Conservation (phyloP, 2,888 invertebrate genomes). For the Drosophila anceps region DNA sequence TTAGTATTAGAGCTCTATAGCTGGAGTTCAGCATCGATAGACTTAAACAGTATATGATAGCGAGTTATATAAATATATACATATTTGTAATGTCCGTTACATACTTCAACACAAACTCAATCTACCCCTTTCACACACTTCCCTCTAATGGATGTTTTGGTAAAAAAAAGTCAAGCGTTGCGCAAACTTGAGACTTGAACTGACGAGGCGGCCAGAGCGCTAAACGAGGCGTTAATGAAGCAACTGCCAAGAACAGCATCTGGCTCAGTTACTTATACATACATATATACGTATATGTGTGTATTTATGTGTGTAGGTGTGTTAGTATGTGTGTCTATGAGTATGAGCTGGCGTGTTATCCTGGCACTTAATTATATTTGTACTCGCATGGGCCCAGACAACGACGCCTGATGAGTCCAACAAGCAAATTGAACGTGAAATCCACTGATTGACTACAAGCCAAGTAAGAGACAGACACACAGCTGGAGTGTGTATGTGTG, state of each 20-base stretch:
- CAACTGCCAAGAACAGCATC: conserved; percentile 53
- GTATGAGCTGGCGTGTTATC: conserved; percentile 47
- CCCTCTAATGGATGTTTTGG: neutral
- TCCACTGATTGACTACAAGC: conserved; percentile 64
- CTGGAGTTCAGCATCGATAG: too few relatives aligned
- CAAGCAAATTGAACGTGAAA: conserved; percentile 76
- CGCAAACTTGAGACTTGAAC: conserved; percentile 49
- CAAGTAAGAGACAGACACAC: conserved; percentile 2
- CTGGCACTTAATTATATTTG: conserved; percentile 74
- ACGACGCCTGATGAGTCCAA: conserved; percentile 52
- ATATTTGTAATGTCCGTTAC: neutral
- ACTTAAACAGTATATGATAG: too few relatives aligned
- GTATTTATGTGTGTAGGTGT: neutral
- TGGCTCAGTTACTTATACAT: conserved; percentile 1
- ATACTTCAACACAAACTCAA: neutral
- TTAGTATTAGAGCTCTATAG: too few relatives aligned
- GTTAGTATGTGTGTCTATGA: conserved; percentile 2
- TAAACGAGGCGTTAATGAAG: conserved; percentile 55
- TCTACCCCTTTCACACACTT: neutral
- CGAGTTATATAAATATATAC: neutral
- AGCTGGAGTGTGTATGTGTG: neutral
- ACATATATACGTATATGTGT: neutral
- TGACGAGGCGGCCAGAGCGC: neutral
- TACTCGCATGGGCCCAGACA: conserved; percentile 53
- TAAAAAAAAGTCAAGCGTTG: conserved; percentile 33